These are phyloP conservation scores for Zaprionus ghesquierei DNA, from an alignment of 1,140 invertebrate genomes.

Conservation along the genomic window DNA sequence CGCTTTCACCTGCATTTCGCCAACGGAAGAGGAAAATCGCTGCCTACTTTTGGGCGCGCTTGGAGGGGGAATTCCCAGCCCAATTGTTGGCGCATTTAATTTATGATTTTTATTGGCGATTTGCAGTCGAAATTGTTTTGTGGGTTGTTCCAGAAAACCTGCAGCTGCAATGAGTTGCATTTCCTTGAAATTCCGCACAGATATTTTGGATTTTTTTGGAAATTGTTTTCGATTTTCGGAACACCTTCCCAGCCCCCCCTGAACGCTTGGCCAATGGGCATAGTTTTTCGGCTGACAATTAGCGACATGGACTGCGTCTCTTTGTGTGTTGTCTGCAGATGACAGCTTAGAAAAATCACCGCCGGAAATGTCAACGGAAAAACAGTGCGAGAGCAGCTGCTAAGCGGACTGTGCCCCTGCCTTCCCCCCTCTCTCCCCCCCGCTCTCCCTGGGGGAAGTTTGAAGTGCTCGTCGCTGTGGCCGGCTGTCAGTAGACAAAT, in stretches of 20 bases:
- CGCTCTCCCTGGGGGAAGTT: conserved; percentile 12
- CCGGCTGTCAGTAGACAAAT: conserved; percentile 64
- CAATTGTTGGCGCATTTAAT: background rate
- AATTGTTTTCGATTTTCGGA: background rate
- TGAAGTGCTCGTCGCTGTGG: conserved; percentile 51
- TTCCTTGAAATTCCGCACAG: background rate
- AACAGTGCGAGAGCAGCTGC: background rate
- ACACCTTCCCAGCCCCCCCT: background rate
- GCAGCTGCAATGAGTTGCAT: background rate
- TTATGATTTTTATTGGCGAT: background rate
- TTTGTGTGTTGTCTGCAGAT: conserved; percentile 60
- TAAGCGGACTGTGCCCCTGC: background rate
- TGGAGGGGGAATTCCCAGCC: too few species aligned
- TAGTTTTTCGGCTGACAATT: conserved; percentile 63
- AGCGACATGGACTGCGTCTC: conserved; percentile 56
- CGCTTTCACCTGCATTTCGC: conserved; percentile 11
- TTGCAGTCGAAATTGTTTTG: background rate
- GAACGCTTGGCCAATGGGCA: conserved; percentile 22
- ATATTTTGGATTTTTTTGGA: too few species aligned
- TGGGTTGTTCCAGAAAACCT: background rate
- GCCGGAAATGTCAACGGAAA: conserved; percentile 13
- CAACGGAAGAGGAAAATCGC: background rate
- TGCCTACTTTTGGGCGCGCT: background rate
- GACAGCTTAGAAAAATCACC: conserved; percentile 80
- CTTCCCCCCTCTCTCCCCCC: background rate